Conservation (phyloP, 2,888 invertebrate genomes). For the Hipparchia sbordonii region DNA sequence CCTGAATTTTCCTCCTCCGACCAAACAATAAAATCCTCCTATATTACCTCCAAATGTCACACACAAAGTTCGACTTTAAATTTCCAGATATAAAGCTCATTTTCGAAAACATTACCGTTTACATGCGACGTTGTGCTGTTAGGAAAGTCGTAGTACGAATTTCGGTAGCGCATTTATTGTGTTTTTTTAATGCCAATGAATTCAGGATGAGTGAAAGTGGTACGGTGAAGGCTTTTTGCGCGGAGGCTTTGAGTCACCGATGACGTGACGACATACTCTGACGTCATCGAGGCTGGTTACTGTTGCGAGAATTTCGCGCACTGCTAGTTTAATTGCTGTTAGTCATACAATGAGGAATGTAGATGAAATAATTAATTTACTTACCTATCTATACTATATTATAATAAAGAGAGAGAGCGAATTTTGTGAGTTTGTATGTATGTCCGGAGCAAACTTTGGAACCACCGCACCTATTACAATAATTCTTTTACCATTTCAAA, state of each 20-base stretch:
- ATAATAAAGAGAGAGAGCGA: no score
- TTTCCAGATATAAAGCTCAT: neutral
- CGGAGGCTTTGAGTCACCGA: constrained; percentile 21
- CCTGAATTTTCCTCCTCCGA: constrained; percentile 40
- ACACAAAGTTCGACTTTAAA: constrained; percentile 13
- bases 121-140: constrained; percentile 1
- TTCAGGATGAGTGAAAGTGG: constrained; percentile 28
- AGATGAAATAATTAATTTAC: neutral
- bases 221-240: constrained; percentile 21
- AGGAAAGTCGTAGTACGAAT: constrained; percentile 21
- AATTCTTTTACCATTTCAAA: no score
- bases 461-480: no score
- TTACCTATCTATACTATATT: no score
- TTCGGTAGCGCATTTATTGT: constrained; percentile 23
- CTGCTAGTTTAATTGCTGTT: constrained; percentile 8
- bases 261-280: constrained; percentile 8
- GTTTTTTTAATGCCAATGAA: constrained; percentile 26
- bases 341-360: constrained; percentile 12
- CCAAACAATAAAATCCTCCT: constrained; percentile 8
- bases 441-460: no score
- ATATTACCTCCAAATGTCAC: neutral
- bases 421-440: no score
- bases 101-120: neutral
- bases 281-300: neutral
- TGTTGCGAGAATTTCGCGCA: constrained; percentile 13